Evolutionary conservation across 2,113 vertebrate species (phyloP), one percentile per base, ranked within the genome.

Genomic region (Eolophus roseicapilla): DNA sequence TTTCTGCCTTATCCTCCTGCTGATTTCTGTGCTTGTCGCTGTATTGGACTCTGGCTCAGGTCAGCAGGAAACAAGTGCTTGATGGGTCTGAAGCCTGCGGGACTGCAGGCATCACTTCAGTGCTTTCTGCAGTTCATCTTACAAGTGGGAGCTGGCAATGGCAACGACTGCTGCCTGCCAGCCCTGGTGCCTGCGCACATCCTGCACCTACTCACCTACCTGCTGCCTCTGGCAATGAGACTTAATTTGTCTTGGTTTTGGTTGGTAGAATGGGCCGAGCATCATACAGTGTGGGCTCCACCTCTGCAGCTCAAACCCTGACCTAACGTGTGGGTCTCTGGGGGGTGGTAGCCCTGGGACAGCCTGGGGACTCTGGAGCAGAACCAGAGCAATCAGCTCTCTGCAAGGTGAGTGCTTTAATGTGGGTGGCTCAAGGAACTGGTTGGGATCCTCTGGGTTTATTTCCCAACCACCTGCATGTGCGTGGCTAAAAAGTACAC

Each of bases 321-420:
- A 39, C 6, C 6, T 23, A 3, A 20, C 1, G 0, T 23, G 4
- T 25, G 31, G 19, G 33, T 63, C 27, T 59, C 27, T 2, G 19
- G 5, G 25, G 9, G 10, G 6, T 7, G 9, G 6, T 25, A 25
- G 52, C 74, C 57, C n/a, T 83, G 47, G 21, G 21, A 5, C 7
- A 20, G n/a, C 79, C 7, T 27, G 46, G 47, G 29, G 55, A 31
- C 23, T 29, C 17, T 6, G 33, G 29, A 80, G 28, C 2, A 44
- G 69, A 52, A 21, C 8, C 6, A 13, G 43, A 50, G 50, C 97
- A 74, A 98, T 98, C 59, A 97, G 98, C 83, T 89, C 96, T 99
- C 53, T 99, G 98, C 98, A 98, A 99, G 98, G 98, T 98, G 70
- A 97, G 88, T 55, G 15, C 25, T 57, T 64, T 41, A 33, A 33